Conservation (phyloP, 2,888 invertebrate genomes). For the Pinctada fucata region DNA sequence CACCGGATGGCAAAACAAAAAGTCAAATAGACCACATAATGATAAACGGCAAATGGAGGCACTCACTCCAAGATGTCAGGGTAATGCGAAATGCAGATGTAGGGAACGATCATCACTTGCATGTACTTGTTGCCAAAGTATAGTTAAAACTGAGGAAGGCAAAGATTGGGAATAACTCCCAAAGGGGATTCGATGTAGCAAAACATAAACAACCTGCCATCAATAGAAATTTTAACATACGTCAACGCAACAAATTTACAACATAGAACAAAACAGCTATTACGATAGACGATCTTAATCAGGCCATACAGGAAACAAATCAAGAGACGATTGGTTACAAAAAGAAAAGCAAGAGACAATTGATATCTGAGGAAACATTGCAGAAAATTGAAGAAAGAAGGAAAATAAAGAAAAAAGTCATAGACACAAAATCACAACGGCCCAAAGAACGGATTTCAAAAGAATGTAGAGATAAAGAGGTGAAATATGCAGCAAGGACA, state of each 20-base stretch:
- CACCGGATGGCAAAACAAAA: slow-evolving; percentile 1
- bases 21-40: slow-evolving; percentile 23
- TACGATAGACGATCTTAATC: neutral
- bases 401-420: slow-evolving; percentile 2
- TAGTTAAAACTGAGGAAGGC: slow-evolving; percentile 14
- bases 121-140: neutral
- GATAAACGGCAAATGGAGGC: slow-evolving; percentile 20
- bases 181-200: neutral
- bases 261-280: neutral
- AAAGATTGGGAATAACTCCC: neutral
- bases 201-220: neutral
- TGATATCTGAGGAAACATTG: slow-evolving; percentile 16
- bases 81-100: slow-evolving; percentile 8
- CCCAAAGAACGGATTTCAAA: neutral
- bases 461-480: slow-evolving; percentile 1
- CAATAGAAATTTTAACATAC: neutral
- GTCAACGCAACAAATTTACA: neutral
- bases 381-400: slow-evolving; percentile 3
- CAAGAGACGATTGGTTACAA: neutral
- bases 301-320: neutral
- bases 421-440: slow-evolving; percentile 17
- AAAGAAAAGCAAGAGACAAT: slow-evolving; percentile 7
- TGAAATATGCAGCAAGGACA: slow-evolving; percentile 13
- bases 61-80: slow-evolving; percentile 1
- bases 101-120: slow-evolving; percentile 8